These are phyloP conservation scores for Podilymbus podiceps DNA, from an alignment of 2,113 vertebrate species.

Conservation along the genomic window DNA sequence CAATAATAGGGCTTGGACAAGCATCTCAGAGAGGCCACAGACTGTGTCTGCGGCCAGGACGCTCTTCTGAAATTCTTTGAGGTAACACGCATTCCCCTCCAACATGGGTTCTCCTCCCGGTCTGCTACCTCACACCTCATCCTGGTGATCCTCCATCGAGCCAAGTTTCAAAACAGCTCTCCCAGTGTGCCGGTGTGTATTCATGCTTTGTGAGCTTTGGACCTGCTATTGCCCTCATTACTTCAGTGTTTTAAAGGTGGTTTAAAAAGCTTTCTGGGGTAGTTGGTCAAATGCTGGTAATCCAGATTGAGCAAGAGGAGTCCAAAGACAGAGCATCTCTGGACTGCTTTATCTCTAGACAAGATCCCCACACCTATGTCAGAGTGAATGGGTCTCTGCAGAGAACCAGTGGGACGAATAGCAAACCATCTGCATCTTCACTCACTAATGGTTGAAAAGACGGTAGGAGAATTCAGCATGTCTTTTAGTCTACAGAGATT, in stretches of 20 bases:
- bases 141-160: background rate
- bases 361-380: background rate
- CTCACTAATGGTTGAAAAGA: background rate
- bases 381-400: background rate
- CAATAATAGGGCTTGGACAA: background rate
- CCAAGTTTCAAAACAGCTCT: background rate
- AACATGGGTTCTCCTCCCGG: background rate
- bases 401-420: background rate
- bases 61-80: background rate
- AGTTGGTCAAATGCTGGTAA: background rate
- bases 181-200: background rate
- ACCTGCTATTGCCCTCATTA: background rate
- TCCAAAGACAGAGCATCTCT: background rate
- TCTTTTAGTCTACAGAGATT: conserved; percentile 43
- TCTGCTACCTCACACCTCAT: background rate
- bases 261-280: background rate
- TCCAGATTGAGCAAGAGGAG: background rate
- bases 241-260: background rate
- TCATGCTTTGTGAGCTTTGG: background rate
- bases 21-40: background rate
- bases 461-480: background rate
- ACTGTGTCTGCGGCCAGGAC: background rate
- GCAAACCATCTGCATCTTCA: conserved; percentile 12
- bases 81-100: background rate
- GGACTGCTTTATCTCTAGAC: background rate